These are phyloP conservation scores for Drosophila auraria DNA, from an alignment of 1,140 invertebrate genomes.

Conservation along the genomic window DNA sequence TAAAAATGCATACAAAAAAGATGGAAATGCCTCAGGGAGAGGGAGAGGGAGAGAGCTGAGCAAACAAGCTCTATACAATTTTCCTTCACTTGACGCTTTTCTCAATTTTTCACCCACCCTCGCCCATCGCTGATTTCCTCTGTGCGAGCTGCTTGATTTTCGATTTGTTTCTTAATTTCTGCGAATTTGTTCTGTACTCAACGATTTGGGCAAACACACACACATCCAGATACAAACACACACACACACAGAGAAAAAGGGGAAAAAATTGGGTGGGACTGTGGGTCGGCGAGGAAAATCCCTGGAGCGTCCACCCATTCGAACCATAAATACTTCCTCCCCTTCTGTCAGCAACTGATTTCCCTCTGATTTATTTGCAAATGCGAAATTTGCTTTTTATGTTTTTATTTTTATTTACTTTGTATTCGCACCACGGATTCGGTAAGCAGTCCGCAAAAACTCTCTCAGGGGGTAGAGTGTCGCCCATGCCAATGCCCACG, in stretches of 20 bases:
- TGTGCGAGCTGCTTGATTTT: conserved; percentile 70
- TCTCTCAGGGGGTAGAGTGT: conserved; percentile 32
- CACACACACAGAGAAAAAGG: conserved; percentile 6
- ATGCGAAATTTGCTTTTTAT: conserved; percentile 83
- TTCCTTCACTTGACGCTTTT: conserved; percentile 56
- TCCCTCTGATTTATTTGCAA: conserved; percentile 83
- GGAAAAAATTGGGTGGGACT: conserved; percentile 6
- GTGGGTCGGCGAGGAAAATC: conserved; percentile 18
- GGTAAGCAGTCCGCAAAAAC: conserved; percentile 45
- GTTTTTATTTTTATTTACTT: conserved; percentile 83
- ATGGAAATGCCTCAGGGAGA: conserved; percentile 8
- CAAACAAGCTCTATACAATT: conserved; percentile 77
- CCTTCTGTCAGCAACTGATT: conserved; percentile 80
- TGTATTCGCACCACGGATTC: conserved; percentile 79
- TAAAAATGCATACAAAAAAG: conserved; percentile 79
- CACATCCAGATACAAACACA: conserved; percentile 32
- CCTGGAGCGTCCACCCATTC: conserved; percentile 56
- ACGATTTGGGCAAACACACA: conserved; percentile 60
- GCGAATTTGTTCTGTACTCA: conserved; percentile 77
- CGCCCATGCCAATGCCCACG: conserved; percentile 25
- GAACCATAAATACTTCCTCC: conserved; percentile 82
- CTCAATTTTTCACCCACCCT: conserved; percentile 34
- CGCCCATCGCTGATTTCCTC: conserved; percentile 14
- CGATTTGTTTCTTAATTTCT: conserved; percentile 84
- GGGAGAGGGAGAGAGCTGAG: conserved; percentile 32